phyloP scores from a whole-genome alignment of 2,888 invertebrate species.

The Volucella bombylans region DNA sequence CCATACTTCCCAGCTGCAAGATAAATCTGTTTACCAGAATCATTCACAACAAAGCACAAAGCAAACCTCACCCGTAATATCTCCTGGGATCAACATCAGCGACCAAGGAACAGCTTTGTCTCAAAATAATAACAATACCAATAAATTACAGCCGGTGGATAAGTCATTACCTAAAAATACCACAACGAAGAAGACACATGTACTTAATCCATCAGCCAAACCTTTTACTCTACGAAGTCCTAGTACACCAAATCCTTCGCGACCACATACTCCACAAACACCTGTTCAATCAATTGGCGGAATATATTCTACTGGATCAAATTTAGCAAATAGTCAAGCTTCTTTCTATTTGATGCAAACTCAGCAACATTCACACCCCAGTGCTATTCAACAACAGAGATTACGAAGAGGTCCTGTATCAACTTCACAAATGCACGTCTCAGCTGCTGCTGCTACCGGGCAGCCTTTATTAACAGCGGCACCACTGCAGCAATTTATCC shows the following conservation, averaged over 20 bases:
- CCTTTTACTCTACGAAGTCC: slow-evolving; percentile 91
- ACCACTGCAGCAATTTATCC: slow-evolving; percentile 88
- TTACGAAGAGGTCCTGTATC: slow-evolving; percentile 83
- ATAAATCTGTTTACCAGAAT: slow-evolving; percentile 63
- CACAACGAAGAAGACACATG: slow-evolving; percentile 86
- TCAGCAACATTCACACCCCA: slow-evolving; percentile 80
- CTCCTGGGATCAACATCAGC: slow-evolving; percentile 49
- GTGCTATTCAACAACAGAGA: slow-evolving; percentile 80
- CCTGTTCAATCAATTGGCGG: slow-evolving; percentile 83
- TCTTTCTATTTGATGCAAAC: slow-evolving; percentile 81
- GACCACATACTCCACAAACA: slow-evolving; percentile 94
- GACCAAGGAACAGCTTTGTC: slow-evolving; percentile 40
- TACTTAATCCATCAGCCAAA: slow-evolving; percentile 93
- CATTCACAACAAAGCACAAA: slow-evolving; percentile 51
- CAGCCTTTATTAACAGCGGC: slow-evolving; percentile 92
- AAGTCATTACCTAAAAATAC: slow-evolving; percentile 84
- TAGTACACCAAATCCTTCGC: slow-evolving; percentile 85
- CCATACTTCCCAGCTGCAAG: slow-evolving; percentile 63
- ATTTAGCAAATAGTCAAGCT: slow-evolving; percentile 80
- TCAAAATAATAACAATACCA: slow-evolving; percentile 49
- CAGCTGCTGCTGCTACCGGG: slow-evolving; percentile 87
- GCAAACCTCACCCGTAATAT: slow-evolving; percentile 62
- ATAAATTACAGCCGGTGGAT: slow-evolving; percentile 82
- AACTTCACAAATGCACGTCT: slow-evolving; percentile 90
- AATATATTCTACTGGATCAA: slow-evolving; percentile 79